phyloP scores from a whole-genome alignment of 2,888 invertebrate species.

The Conomelus anceps region DNA sequence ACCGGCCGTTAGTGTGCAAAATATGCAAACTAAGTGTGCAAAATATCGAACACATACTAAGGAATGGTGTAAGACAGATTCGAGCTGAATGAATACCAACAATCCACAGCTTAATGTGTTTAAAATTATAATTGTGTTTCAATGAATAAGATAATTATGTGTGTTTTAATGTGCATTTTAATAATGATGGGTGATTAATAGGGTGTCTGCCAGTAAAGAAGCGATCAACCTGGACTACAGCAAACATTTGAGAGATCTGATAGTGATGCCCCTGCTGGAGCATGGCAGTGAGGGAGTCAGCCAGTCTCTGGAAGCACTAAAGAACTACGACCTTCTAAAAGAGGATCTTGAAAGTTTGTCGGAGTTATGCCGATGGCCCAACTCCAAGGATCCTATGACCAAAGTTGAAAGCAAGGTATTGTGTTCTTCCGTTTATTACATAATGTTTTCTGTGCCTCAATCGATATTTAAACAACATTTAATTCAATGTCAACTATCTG shows the following conservation, averaged over 20 bases:
- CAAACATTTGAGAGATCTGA: constrained; percentile 63
- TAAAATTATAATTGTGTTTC: too few species aligned
- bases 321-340: constrained; percentile 74
- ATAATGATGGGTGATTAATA: constrained; percentile 40
- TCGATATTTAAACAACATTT: background rate
- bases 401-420: constrained; percentile 64
- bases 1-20: too few species aligned
- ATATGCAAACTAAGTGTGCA: too few species aligned
- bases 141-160: background rate
- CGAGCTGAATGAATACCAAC: too few species aligned
- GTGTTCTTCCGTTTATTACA: background rate
- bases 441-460: background rate
- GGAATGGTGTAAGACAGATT: too few species aligned
- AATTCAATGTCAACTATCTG: too few species aligned
- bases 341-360: constrained; percentile 88
- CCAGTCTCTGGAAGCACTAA: constrained; percentile 64
- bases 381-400: constrained; percentile 66
- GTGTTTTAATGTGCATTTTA: constrained; percentile 12
- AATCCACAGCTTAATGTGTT: too few species aligned
- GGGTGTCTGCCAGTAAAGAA: constrained; percentile 71
- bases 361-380: constrained; percentile 82
- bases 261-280: constrained; percentile 68
- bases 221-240: constrained; percentile 85
- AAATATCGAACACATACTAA: too few species aligned
- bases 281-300: constrained; percentile 65